Evolutionary conservation across 2,797 vertebrate species (phyloP).

Genomic region (Dromococcyx pavoninus): DNA sequence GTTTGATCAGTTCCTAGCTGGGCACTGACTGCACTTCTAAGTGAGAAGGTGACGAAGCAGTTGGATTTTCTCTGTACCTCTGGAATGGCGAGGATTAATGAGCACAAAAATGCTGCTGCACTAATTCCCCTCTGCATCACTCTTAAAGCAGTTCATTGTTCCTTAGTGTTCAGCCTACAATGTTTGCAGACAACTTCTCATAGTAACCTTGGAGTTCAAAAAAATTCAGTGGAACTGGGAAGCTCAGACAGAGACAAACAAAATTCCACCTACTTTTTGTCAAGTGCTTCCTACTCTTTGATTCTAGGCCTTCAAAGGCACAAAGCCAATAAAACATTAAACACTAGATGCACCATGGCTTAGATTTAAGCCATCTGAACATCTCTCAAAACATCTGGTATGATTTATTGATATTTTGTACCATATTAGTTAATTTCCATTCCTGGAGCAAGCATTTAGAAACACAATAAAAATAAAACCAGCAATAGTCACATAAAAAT

Average conservation of each 20-base stretch:
- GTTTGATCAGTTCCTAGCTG: background rate
- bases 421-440: background rate
- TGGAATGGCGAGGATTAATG: background rate
- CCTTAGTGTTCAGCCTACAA: background rate
- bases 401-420: background rate
- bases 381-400: background rate
- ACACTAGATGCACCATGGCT: background rate
- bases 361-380: background rate
- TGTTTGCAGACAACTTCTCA: background rate
- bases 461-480: background rate
- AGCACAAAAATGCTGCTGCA: background rate
- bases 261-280: background rate
- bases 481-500: background rate
- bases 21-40: background rate
- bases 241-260: background rate
- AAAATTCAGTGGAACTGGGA: background rate
- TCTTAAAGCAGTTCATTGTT: background rate
- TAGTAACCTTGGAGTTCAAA: background rate
- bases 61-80: background rate
- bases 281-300: background rate
- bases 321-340: background rate
- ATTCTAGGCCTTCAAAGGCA: background rate
- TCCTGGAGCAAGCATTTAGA: background rate
- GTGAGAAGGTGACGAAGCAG: background rate
- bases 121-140: background rate